Evolutionary conservation across 2,113 vertebrate genomes (phyloP).

Genomic region (Athene noctua): DNA sequence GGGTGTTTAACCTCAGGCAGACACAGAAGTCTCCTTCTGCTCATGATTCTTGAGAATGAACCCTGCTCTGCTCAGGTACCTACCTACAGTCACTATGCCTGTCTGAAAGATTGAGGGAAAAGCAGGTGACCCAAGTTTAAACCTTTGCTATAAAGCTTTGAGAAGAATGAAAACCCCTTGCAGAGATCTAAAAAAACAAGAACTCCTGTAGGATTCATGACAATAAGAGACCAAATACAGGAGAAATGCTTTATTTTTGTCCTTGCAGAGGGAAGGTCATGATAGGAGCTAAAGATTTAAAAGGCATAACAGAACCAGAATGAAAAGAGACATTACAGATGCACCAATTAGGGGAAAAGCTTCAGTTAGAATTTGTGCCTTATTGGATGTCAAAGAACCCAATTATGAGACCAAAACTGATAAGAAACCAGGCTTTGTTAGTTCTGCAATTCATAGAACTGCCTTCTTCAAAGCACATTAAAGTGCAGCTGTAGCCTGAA

Average conservation of each 20-base stretch:
- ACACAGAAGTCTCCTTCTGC: background rate
- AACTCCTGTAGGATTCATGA: background rate
- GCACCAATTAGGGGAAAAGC: background rate
- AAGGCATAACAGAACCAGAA: background rate
- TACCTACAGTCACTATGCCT: background rate
- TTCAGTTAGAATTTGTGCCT: background rate
- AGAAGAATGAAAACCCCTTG: background rate
- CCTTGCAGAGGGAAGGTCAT: background rate
- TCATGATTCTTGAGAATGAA: background rate
- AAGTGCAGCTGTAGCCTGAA: background rate
- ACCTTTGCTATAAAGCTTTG: background rate
- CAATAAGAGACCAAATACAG: background rate
- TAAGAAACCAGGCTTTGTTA: background rate
- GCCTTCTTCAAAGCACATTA: background rate
- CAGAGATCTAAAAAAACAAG: background rate
- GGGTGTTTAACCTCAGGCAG: background rate
- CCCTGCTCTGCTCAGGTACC: background rate
- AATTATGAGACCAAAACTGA: background rate
- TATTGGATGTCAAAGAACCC: background rate
- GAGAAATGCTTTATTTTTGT: background rate
- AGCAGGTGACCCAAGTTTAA: background rate
- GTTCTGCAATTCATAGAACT: background rate
- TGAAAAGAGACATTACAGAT: background rate
- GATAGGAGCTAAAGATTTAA: background rate
- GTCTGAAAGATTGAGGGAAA: background rate